Conservation (phyloP, 2,797 vertebrate genomes). For the Uromys caudimaculatus region DNA sequence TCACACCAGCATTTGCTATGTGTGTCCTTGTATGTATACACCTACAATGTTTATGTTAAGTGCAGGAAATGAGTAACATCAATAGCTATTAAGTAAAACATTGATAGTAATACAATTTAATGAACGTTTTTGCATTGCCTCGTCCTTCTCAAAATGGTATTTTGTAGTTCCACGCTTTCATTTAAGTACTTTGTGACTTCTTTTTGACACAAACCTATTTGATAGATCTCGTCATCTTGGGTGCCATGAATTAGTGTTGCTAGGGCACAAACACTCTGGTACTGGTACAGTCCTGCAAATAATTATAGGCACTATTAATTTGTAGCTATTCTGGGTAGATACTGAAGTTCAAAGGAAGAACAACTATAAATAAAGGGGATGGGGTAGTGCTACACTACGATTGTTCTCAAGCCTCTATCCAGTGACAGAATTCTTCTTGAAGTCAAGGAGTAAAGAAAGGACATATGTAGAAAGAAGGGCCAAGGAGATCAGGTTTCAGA, state of each 20-base stretch:
- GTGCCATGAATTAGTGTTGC: neutral
- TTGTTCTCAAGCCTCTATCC: neutral
- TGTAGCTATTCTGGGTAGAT: too few relatives aligned
- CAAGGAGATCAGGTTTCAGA: neutral
- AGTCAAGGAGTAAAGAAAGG: neutral
- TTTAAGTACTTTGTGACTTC: neutral
- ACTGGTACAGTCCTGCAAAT: neutral
- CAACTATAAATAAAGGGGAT: neutral
- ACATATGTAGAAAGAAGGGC: neutral
- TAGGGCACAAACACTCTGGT: neutral
- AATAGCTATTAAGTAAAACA: neutral
- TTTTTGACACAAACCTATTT: neutral
- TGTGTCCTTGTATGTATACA: neutral
- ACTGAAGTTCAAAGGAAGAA: neutral
- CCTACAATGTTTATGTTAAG: neutral
- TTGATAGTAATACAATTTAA: neutral
- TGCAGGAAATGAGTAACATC: neutral
- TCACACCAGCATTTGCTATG: too few relatives aligned
- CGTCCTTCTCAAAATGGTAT: neutral
- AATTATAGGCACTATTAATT: neutral
- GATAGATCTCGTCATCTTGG: neutral
- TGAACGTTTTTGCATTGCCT: neutral
- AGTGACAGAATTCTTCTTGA: neutral
- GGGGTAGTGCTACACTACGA: rapidly evolving
- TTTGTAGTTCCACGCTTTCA: neutral